Evolutionary conservation across 2,797 vertebrate genomes (phyloP).

Genomic region (Caiman crocodilus): DNA sequence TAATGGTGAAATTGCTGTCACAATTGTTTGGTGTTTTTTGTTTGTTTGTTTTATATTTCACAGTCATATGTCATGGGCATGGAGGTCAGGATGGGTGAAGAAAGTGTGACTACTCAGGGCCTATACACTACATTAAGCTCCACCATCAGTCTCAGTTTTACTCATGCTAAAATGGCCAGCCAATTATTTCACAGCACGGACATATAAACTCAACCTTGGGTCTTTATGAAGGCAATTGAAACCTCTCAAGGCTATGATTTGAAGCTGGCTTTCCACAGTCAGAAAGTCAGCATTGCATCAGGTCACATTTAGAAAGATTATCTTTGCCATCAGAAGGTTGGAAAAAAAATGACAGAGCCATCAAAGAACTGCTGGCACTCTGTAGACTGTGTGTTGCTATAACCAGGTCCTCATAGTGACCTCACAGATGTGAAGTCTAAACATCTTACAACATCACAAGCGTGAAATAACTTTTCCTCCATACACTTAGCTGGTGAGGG

Average conservation of each 20-base stretch:
- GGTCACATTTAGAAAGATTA: background rate
- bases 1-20: background rate
- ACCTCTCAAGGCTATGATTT: slow-evolving; percentile 22
- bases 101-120: background rate
- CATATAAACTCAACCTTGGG: background rate
- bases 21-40: background rate
- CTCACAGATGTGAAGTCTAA: background rate
- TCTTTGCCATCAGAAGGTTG: background rate
- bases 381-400: background rate
- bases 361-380: background rate
- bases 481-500: background rate
- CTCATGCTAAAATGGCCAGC: background rate
- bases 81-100: background rate
- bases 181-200: background rate
- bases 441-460: background rate
- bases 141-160: background rate
- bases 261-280: slow-evolving; percentile 43
- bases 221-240: background rate
- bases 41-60: background rate
- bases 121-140: background rate
- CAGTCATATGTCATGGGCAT: background rate
- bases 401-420: background rate
- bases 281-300: slow-evolving; percentile 32
- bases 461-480: background rate
- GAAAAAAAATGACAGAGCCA: background rate